phyloP scores from a whole-genome alignment of 1,140 invertebrate species.

The Idris sp. region DNA sequence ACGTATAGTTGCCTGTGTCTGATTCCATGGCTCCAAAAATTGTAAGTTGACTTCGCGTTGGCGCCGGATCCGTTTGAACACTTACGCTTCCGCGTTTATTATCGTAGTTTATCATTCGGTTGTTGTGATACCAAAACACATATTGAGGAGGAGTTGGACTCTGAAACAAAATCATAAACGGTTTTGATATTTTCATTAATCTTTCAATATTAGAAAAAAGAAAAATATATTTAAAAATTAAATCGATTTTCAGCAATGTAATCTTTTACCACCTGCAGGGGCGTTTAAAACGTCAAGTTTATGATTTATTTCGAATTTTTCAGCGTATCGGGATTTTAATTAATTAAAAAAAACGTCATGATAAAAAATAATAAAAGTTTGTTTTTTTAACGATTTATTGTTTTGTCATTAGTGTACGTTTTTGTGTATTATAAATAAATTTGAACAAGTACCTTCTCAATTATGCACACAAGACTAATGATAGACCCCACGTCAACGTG shows the following conservation, averaged over 20 bases:
- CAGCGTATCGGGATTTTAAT: too few relatives aligned
- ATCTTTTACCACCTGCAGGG: too few relatives aligned
- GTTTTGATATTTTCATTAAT: too few relatives aligned
- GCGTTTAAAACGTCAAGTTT: too few relatives aligned
- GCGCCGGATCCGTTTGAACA: conserved; percentile 90
- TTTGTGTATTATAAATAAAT: too few relatives aligned
- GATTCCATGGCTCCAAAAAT: conserved; percentile 89
- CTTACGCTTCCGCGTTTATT: conserved; percentile 89
- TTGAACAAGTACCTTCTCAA: conserved; percentile 88
- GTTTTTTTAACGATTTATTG: too few relatives aligned
- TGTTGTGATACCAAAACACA: conserved; percentile 95
- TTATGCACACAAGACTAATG: conserved; percentile 94
- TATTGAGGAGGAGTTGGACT: conserved; percentile 92
- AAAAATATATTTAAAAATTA: neutral
- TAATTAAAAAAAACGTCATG: too few relatives aligned
- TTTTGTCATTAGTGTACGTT: too few relatives aligned
- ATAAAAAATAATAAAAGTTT: too few relatives aligned
- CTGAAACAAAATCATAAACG: conserved; percentile 80
- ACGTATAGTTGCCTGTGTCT: conserved; percentile 94
- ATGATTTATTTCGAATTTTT: too few relatives aligned
- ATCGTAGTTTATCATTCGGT: conserved; percentile 95
- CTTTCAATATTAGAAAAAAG: too few relatives aligned
- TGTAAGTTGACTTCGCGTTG: conserved; percentile 89
- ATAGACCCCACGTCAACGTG: conserved; percentile 93
- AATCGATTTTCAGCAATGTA: too few relatives aligned